phyloP scores from a whole-genome alignment of 2,797 vertebrate species.

The Chelmon rostratus region DNA sequence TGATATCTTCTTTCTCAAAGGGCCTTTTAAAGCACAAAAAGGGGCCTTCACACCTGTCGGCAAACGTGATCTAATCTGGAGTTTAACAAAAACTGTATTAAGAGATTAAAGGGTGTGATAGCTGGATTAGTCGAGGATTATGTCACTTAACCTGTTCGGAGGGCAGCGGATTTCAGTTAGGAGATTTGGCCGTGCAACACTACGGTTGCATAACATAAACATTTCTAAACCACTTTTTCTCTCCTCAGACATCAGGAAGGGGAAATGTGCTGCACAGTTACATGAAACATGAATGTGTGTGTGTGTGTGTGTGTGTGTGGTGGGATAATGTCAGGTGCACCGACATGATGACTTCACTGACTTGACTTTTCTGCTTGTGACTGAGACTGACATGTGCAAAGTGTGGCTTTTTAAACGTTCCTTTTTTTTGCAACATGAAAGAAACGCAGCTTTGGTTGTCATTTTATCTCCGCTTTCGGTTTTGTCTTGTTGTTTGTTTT shows the following conservation, averaged over 20 bases:
- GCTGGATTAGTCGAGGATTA: constrained; percentile 73
- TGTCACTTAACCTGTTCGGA: constrained; percentile 61
- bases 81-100: constrained; percentile 66
- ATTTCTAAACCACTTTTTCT: constrained; percentile 1
- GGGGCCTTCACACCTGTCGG: constrained; percentile 38
- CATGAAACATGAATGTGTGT: constrained; percentile 59
- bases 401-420: constrained; percentile 55
- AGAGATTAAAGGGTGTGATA: constrained; percentile 71
- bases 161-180: constrained; percentile 43
- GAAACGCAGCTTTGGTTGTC: constrained; percentile 5
- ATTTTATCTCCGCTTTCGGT: constrained; percentile 21
- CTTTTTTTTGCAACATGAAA: constrained; percentile 37
- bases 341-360: constrained; percentile 30
- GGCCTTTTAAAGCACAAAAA: constrained; percentile 42
- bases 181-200: constrained; percentile 38
- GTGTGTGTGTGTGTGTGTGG: constrained; percentile 52
- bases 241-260: constrained; percentile 15
- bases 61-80: constrained; percentile 61
- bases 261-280: constrained; percentile 21
- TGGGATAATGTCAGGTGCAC: constrained; percentile 17
- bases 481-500: constrained; percentile 56
- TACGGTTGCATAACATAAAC: constrained; percentile 21
- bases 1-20: constrained; percentile 21
- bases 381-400: constrained; percentile 63
- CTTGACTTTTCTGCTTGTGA: constrained; percentile 52